Evolutionary conservation across 37 sponge, comb jelly and placozoan species (phyloP).

Genomic region (Spongilla lacustris): DNA sequence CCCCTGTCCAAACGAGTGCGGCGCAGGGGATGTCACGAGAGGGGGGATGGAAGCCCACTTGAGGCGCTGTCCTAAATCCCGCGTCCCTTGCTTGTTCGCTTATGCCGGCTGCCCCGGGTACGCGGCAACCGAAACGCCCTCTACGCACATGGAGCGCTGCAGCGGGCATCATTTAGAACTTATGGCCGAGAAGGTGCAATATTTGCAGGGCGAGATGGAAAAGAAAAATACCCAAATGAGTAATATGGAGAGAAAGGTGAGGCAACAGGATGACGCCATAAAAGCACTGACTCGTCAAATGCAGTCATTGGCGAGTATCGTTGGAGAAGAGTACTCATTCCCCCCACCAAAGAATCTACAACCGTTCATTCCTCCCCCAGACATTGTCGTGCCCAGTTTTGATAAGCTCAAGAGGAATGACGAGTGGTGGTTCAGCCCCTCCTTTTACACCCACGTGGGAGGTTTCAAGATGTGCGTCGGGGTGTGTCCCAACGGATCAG

Average conservation of each 20-base stretch:
- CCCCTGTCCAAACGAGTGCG: conserved; percentile 40
- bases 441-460: conserved; percentile 31
- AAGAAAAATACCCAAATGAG: conserved; percentile 2
- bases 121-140: not conserved
- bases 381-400: conserved; percentile 36
- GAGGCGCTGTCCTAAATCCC: not conserved
- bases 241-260: not conserved
- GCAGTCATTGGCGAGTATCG: conserved; percentile 6
- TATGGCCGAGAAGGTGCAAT: not conserved
- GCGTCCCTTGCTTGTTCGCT: conserved; percentile 39
- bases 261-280: conserved; percentile 12
- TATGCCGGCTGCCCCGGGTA: conserved; percentile 39
- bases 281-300: not conserved
- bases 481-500: conserved; percentile 43
- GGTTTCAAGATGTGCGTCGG: conserved; percentile 42
- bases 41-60: conserved; percentile 18
- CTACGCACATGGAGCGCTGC: not conserved
- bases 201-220: not conserved
- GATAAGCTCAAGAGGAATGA: not conserved
- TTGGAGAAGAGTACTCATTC: conserved; percentile 12
- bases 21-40: not conserved
- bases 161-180: conserved; percentile 10
- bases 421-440: conserved; percentile 30
- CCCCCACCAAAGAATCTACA: not conserved
- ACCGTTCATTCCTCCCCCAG: conserved; percentile 29